Evolutionary conservation across 2,113 vertebrate genomes (phyloP).

Genomic region (Podiceps cristatus): DNA sequence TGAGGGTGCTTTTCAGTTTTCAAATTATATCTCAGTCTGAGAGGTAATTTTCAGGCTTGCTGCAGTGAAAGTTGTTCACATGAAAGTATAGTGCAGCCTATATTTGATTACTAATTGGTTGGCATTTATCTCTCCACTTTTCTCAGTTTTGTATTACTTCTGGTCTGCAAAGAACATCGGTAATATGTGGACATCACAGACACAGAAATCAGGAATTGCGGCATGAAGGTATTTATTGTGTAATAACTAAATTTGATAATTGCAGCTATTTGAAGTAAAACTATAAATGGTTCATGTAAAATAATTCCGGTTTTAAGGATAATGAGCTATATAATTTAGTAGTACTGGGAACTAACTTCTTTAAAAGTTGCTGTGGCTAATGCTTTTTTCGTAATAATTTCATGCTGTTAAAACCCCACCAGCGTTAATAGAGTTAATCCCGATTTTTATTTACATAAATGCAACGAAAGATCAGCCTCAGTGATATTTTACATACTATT

Average conservation of each 20-base stretch:
- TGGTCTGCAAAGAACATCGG: neutral
- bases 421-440: slow-evolving; percentile 42
- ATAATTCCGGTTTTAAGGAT: slow-evolving; percentile 4
- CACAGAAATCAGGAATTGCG: neutral
- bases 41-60: neutral
- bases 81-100: neutral
- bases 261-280: slow-evolving; percentile 32
- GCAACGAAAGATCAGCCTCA: neutral
- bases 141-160: neutral
- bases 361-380: slow-evolving; percentile 32
- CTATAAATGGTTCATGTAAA: neutral
- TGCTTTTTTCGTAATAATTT: slow-evolving; percentile 34
- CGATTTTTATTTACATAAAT: slow-evolving; percentile 12
- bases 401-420: slow-evolving; percentile 2
- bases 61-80: neutral
- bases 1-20: neutral
- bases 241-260: neutral
- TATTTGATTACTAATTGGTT: neutral
- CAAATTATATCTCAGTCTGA: neutral
- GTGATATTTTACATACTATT: neutral
- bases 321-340: slow-evolving; percentile 21
- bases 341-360: neutral
- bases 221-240: neutral
- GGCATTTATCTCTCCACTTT: neutral
- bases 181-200: neutral